phyloP scores from a whole-genome alignment of 2,888 invertebrate species.

The Uloborus plumipes region DNA sequence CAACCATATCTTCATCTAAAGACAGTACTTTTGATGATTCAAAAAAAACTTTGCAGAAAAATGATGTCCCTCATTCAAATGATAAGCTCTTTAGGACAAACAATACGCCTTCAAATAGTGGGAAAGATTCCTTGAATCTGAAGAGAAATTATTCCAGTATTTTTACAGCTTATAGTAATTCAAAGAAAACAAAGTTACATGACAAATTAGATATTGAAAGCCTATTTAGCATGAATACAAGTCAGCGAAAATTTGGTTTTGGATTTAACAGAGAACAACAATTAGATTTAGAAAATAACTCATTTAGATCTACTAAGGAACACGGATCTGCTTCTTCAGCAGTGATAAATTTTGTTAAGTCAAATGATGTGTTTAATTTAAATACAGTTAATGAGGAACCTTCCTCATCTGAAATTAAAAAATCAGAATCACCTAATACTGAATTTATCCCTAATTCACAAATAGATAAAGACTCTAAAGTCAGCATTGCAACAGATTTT shows the following conservation, averaged over 20 bases:
- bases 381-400: slow-evolving; percentile 36
- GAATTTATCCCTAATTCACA: too few relatives aligned
- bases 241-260: slow-evolving; percentile 34
- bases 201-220: slow-evolving; percentile 32
- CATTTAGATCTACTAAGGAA: not conserved
- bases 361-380: slow-evolving; percentile 62
- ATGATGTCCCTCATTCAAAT: too few relatives aligned
- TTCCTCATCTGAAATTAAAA: too few relatives aligned
- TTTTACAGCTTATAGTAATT: not conserved
- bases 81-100: too few relatives aligned
- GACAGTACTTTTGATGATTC: not conserved
- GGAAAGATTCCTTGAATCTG: not conserved
- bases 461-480: not conserved
- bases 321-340: not conserved
- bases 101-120: not conserved
- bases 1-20: slow-evolving; percentile 9
- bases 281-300: slow-evolving; percentile 3
- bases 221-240: slow-evolving; percentile 20
- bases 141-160: not conserved
- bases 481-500: not conserved
- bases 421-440: too few relatives aligned
- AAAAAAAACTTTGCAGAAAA: not conserved
- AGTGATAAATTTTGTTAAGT: slow-evolving; percentile 63
- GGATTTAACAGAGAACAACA: slow-evolving; percentile 33
- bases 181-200: slow-evolving; percentile 26